phyloP scores from a whole-genome alignment of 2,888 invertebrate genomes.

The Brenthis hecate region DNA sequence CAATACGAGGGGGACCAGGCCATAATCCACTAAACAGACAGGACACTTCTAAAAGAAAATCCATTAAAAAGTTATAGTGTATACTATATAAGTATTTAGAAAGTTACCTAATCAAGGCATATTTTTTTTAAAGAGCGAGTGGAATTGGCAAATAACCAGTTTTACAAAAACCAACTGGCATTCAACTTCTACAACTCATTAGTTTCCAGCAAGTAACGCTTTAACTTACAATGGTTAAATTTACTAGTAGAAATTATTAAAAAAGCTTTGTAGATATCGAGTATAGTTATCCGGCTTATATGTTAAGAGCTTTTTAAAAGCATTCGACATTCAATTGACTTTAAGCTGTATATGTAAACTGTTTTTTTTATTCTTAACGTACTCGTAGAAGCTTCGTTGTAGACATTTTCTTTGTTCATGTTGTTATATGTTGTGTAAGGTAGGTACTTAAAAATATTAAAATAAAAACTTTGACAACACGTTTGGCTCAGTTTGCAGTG shows the following conservation, averaged over 20 bases:
- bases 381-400: too few relatives aligned
- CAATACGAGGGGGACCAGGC: too few relatives aligned
- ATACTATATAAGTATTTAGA: not conserved
- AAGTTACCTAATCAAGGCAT: constrained; percentile 21
- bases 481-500: too few relatives aligned
- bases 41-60: not conserved
- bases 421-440: too few relatives aligned
- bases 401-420: too few relatives aligned
- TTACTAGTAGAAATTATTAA: constrained; percentile 20
- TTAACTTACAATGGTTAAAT: constrained; percentile 22
- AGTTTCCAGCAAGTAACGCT: constrained; percentile 22
- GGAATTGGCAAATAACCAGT: constrained; percentile 20
- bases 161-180: constrained; percentile 17
- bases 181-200: constrained; percentile 23
- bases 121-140: constrained; percentile 14
- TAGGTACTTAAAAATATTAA: too few relatives aligned
- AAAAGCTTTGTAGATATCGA: constrained; percentile 16
- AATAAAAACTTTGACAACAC: too few relatives aligned
- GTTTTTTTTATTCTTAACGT: too few relatives aligned
- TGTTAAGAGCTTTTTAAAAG: not conserved
- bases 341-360: not conserved
- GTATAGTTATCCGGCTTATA: constrained; percentile 4
- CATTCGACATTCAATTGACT: not conserved
- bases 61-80: not conserved
- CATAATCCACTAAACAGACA: too few relatives aligned